phyloP scores from a whole-genome alignment of 2,113 vertebrate genomes.

The Chaetura pelagica region DNA sequence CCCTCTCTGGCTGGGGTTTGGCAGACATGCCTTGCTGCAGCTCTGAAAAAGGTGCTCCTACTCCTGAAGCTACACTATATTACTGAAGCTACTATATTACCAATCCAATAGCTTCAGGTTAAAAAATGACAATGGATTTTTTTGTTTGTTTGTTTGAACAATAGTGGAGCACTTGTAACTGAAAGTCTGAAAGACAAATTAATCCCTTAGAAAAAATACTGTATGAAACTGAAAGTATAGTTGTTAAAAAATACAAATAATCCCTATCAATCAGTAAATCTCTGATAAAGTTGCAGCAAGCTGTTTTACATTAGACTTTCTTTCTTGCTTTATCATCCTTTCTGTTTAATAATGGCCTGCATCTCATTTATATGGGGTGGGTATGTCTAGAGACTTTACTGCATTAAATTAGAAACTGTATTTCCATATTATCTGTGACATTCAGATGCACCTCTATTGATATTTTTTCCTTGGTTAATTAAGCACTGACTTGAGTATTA shows the following conservation, averaged over 20 bases:
- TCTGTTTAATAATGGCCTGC: conserved; percentile 58
- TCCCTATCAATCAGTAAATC: not conserved
- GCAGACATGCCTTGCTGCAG: not conserved
- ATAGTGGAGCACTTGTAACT: not conserved
- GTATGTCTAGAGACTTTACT: conserved; percentile 43
- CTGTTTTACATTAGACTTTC: conserved; percentile 4
- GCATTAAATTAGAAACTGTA: conserved; percentile 66
- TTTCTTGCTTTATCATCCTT: conserved; percentile 18
- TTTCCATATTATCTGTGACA: conserved; percentile 71
- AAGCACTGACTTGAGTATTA: conserved; percentile 62
- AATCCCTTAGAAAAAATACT: not conserved
- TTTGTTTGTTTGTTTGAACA: not conserved
- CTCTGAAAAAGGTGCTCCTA: not conserved
- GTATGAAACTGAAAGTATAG: not conserved
- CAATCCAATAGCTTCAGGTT: not conserved
- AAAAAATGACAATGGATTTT: fast-evolving
- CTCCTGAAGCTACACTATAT: not conserved
- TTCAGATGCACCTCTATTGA: conserved; percentile 66
- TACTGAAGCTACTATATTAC: not conserved
- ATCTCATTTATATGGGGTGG: conserved; percentile 58
- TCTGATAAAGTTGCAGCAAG: not conserved
- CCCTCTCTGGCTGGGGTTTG: not conserved
- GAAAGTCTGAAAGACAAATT: not conserved
- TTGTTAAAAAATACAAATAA: not conserved
- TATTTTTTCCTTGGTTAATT: conserved; percentile 72